Percentiles rank a stretch among this genome's conserved stretches.
phyloP scores from a whole-genome alignment of 2,888 invertebrate species.

The Abrostola tripartita region DNA sequence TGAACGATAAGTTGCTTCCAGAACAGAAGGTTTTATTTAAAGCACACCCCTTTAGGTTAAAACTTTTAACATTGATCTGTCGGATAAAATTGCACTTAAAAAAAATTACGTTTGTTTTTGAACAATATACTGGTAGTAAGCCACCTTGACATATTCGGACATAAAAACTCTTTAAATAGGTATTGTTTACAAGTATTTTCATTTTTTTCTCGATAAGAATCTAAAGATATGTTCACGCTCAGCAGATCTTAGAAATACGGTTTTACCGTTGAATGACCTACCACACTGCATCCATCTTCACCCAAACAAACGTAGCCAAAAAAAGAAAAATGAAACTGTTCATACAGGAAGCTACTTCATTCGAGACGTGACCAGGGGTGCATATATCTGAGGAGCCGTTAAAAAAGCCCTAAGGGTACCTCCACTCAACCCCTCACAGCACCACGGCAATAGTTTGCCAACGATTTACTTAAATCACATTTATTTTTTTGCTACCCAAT shows the following conservation, averaged over 20 bases:
- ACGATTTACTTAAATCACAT: conserved; percentile 50
- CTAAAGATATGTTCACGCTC: conserved; percentile 2
- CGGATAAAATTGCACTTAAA: too few species aligned
- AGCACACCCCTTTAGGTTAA: too few species aligned
- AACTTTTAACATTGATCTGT: too few species aligned
- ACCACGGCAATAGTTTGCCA: conserved; percentile 49
- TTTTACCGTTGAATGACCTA: conserved; percentile 42
- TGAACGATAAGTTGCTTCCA: too few species aligned
- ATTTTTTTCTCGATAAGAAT: background rate
- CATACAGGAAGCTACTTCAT: conserved; percentile 86
- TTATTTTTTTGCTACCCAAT: conserved; percentile 28
- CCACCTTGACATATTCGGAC: background rate
- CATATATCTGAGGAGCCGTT: conserved; percentile 82
- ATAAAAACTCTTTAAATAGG: background rate
- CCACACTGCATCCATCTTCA: conserved; percentile 55
- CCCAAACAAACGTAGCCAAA: conserved; percentile 55
- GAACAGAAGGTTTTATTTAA: too few species aligned
- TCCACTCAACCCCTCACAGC: conserved; percentile 47
- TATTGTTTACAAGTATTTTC: background rate
- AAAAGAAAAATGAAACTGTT: conserved; percentile 83
- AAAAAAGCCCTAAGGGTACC: conserved; percentile 80
- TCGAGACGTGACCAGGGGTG: conserved; percentile 86
- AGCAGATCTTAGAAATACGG: conserved; percentile 37
- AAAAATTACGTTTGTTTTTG: too few species aligned
- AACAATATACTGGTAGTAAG: too few species aligned